Evolutionary conservation across 1,140 invertebrate species (phyloP), one percentile per base, ranked within the genome.

Genomic region (Cepaea nemoralis): DNA sequence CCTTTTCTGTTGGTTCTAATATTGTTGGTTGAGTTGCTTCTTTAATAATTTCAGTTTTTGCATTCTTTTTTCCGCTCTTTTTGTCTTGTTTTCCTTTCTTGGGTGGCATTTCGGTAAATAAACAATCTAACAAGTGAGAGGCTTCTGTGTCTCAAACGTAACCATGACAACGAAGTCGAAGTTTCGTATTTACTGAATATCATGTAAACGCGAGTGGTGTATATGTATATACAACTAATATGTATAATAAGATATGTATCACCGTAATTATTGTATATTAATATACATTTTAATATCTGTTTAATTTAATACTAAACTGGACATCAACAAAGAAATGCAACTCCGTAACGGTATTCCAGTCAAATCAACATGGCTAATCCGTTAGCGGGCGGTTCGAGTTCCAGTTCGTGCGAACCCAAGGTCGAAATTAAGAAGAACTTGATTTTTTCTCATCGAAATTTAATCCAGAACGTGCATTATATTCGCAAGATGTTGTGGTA

Each of bases 1-100:
- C 90, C 59, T 90, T 90, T 74, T 90, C 88, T 50, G 88, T 86
- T 24, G 89, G 87, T 83, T 88, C 87, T 33, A 84, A 78, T 35
- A 85, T 84, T 77, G 81, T 86, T 5, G 81, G 85, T 71, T 87
- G 86, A 73, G 85, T 82, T 45, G 45, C 59, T 35, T 79, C 84
- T 48, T 71, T 80, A 59, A 78, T 82, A 59, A 67, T 82, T 19
- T 78, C 84, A 66, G 85, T 85, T 71, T 89, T 88, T 40, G 82
- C 85, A 66, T 85, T 84, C 73, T 88, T 87, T 80, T 88, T 88
- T 27, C 86, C 86, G 33, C 71, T 89, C 67, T 86, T 86, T 83
- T 88, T 88, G 16, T 85, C 85, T 63, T 87, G 87, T 33, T 85
- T 85, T 75, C 86, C 86, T 73, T 89, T 89, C 77, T 90, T 90